A percentile compares a stretch with the other conserved stretches of the same genome.
phyloP scores from a whole-genome alignment of 2,113 vertebrate species.

The Embiotoca jacksoni region DNA sequence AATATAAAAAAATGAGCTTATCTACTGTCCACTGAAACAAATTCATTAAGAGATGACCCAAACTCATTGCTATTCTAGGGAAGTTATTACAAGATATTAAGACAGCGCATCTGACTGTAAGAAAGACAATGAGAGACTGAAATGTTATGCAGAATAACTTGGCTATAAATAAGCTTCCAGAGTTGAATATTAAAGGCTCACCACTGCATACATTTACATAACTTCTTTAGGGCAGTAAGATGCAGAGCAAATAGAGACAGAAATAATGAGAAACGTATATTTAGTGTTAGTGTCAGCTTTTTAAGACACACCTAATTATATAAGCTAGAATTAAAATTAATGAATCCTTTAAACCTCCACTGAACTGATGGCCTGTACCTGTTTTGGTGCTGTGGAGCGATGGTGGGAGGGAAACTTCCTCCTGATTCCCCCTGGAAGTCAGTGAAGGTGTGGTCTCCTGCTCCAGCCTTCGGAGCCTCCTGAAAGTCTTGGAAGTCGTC shows the following conservation, averaged over 20 bases:
- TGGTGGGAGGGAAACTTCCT: constrained; percentile 81
- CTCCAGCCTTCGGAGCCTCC: constrained; percentile 93
- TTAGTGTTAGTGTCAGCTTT: background rate
- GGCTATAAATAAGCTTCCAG: constrained; percentile 49
- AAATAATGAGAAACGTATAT: background rate
- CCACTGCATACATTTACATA: constrained; percentile 30
- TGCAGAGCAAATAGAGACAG: background rate
- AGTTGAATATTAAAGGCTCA: constrained; percentile 20
- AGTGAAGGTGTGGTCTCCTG: constrained; percentile 89
- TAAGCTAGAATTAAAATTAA: background rate
- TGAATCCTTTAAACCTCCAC: background rate
- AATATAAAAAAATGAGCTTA: constrained; percentile 66
- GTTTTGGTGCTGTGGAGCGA: constrained; percentile 85
- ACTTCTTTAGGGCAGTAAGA: constrained; percentile 2
- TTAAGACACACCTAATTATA: background rate
- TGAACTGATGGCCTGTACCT: constrained; percentile 82
- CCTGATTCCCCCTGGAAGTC: constrained; percentile 91
- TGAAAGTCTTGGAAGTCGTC: constrained; percentile 99
- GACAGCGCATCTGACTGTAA: constrained; percentile 43
- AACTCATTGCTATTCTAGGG: constrained; percentile 69
- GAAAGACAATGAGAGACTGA: constrained; percentile 34
- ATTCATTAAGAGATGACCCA: constrained; percentile 68
- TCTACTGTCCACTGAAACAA: constrained; percentile 70
- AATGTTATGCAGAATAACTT: constrained; percentile 49
- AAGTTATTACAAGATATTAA: constrained; percentile 63